These are phyloP conservation scores for Branchinecta sandiegonensis DNA, from an alignment of 2,888 invertebrate species.

Conservation along the genomic window DNA sequence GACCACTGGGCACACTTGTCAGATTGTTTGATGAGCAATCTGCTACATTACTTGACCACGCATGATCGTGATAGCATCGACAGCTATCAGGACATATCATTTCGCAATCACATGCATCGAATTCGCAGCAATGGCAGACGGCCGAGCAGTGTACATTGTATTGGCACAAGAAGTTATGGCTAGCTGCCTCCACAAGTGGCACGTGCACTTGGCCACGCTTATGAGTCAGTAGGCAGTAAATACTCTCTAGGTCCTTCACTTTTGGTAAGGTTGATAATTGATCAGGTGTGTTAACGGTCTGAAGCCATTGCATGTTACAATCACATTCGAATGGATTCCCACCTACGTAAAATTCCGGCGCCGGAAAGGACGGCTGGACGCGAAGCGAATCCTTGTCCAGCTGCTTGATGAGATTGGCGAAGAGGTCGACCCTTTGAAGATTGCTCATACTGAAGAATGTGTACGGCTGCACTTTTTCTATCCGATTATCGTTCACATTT, in stretches of 20 bases:
- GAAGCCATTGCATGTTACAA: conserved; percentile 81
- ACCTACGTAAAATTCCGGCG: conserved; percentile 67
- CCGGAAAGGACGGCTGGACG: conserved; percentile 44
- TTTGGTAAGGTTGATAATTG: conserved; percentile 62
- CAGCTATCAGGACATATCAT: conserved; percentile 78
- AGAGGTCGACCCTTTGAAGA: conserved; percentile 61
- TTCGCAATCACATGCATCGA: conserved; percentile 81
- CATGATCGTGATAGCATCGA: conserved; percentile 74
- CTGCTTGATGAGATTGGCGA: conserved; percentile 57
- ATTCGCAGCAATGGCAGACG: conserved; percentile 76
- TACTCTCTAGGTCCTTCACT: conserved; percentile 64
- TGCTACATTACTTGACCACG: conserved; percentile 70
- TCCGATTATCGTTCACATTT: conserved; percentile 62
- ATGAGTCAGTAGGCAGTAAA: conserved; percentile 64
- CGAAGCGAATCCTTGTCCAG: conserved; percentile 36
- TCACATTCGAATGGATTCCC: conserved; percentile 76
- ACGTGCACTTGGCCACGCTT: conserved; percentile 57
- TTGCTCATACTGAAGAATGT: conserved; percentile 76
- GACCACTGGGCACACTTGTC: conserved; percentile 56
- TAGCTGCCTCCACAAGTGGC: conserved; percentile 58
- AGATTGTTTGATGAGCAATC: conserved; percentile 57
- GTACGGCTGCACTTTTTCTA: conserved; percentile 67
- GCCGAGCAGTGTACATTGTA: conserved; percentile 74
- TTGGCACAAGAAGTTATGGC: conserved; percentile 68
- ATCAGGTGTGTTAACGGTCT: conserved; percentile 66